A percentile compares a stretch with the other conserved stretches of the same genome.
These are phyloP conservation scores for Branchipolynoe longqiensis DNA, from an alignment of 2,888 invertebrate genomes.

Conservation along the genomic window DNA sequence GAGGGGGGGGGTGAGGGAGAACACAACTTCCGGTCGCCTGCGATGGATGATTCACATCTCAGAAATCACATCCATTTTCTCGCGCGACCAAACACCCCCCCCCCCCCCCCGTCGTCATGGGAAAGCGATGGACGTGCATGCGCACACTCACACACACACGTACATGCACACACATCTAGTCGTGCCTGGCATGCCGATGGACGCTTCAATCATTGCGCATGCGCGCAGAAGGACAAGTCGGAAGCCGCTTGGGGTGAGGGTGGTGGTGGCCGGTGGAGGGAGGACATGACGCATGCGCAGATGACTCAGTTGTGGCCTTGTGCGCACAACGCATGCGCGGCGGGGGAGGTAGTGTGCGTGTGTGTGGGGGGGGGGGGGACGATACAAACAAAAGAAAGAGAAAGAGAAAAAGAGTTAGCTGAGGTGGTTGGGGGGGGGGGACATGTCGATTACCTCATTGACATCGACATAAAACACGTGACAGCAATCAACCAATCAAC, in stretches of 20 bases:
- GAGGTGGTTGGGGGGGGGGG: not conserved
- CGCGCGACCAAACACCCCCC: not conserved
- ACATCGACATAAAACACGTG: no score
- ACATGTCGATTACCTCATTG: no score
- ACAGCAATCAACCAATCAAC: no score
- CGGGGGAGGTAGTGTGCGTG: not conserved
- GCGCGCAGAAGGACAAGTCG: conserved; percentile 13
- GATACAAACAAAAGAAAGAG: no score
- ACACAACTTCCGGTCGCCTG: not conserved
- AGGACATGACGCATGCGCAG: conserved; percentile 38
- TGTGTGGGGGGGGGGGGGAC: not conserved
- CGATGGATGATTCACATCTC: conserved; percentile 27
- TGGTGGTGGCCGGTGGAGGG: no score
- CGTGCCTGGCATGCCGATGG: not conserved
- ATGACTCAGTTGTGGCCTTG: not conserved
- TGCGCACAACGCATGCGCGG: not conserved
- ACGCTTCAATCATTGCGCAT: conserved; percentile 23
- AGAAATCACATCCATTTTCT: conserved; percentile 32
- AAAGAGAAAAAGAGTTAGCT: not conserved
- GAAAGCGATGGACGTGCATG: no score
- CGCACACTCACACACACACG: not conserved
- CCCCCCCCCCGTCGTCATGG: not conserved
- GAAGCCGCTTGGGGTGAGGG: not conserved
- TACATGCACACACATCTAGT: not conserved
- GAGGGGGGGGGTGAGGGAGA: no score